phyloP scores from a whole-genome alignment of 2,888 invertebrate species.

The Apocheima hispidaria region DNA sequence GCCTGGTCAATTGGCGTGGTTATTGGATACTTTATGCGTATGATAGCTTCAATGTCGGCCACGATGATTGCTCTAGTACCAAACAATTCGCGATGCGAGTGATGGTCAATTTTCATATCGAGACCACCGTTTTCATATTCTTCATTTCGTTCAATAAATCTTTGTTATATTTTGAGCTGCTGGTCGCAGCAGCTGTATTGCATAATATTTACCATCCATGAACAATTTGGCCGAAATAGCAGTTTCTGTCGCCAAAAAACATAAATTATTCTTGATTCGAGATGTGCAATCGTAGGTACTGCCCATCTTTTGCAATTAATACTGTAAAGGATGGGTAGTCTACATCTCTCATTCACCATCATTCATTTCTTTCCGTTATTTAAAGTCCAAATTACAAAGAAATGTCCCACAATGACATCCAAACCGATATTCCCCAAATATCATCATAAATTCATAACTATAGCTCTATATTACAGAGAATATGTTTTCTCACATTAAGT shows the following conservation, averaged over 20 bases:
- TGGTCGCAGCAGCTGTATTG: not conserved
- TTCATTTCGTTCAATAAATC: too few relatives aligned
- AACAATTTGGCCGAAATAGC: too few relatives aligned
- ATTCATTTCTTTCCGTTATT: too few relatives aligned
- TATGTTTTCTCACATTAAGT: conserved; percentile 68
- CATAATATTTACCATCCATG: too few relatives aligned
- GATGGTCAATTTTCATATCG: conserved; percentile 14
- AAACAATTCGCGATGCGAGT: conserved; percentile 23
- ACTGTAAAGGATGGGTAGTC: too few relatives aligned
- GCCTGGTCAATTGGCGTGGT: conserved; percentile 58
- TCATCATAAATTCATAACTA: conserved; percentile 65
- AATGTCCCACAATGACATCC: conserved; percentile 38
- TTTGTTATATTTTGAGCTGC: too few relatives aligned
- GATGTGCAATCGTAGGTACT: too few relatives aligned
- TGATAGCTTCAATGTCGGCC: conserved; percentile 53
- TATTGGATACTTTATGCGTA: conserved; percentile 64
- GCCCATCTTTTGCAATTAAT: too few relatives aligned
- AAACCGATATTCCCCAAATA: conserved; percentile 56
- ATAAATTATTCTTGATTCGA: too few relatives aligned
- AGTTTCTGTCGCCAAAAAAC: too few relatives aligned
- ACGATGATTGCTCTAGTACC: conserved; percentile 47
- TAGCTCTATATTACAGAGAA: conserved; percentile 50
- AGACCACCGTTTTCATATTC: not conserved
- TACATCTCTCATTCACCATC: too few relatives aligned
- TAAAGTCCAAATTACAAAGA: conserved; percentile 8